Evolutionary conservation across 2,888 invertebrate genomes (phyloP).

Genomic region (Calameuta filiformis): DNA sequence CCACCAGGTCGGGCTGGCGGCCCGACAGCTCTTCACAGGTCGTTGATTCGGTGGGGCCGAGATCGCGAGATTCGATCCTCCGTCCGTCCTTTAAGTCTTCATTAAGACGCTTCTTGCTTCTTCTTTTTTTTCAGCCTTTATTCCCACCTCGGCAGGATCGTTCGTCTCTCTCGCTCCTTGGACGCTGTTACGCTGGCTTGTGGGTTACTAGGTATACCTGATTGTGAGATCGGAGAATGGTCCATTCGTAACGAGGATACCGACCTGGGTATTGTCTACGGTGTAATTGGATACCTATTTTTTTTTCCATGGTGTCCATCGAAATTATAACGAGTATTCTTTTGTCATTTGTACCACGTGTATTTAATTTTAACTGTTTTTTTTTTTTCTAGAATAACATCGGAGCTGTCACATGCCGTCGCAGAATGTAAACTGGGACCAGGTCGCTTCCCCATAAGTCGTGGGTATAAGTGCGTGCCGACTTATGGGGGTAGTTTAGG

Average conservation of each 20-base stretch:
- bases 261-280: background rate
- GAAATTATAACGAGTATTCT: background rate
- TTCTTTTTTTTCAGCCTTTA: slow-evolving; percentile 13
- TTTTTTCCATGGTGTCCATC: background rate
- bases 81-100: slow-evolving; percentile 25
- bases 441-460: background rate
- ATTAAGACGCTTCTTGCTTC: slow-evolving; percentile 31
- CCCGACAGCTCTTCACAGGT: slow-evolving; percentile 6
- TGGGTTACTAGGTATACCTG: slow-evolving; percentile 6
- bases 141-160: slow-evolving; percentile 19
- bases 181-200: background rate
- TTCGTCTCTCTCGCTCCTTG: background rate
- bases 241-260: slow-evolving; percentile 14
- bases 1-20: slow-evolving; percentile 2
- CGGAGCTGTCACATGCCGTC: background rate
- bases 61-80: slow-evolving; percentile 8
- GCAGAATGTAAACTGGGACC: background rate
- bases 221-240: background rate
- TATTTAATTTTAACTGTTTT: background rate
- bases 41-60: slow-evolving; percentile 10
- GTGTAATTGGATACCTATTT: background rate
- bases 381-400: background rate
- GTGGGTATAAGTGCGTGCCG: background rate
- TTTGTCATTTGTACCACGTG: background rate
- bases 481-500: background rate